Evolutionary conservation across 2,797 vertebrate species (phyloP).

Genomic region (Pseudomugil tenellus): DNA sequence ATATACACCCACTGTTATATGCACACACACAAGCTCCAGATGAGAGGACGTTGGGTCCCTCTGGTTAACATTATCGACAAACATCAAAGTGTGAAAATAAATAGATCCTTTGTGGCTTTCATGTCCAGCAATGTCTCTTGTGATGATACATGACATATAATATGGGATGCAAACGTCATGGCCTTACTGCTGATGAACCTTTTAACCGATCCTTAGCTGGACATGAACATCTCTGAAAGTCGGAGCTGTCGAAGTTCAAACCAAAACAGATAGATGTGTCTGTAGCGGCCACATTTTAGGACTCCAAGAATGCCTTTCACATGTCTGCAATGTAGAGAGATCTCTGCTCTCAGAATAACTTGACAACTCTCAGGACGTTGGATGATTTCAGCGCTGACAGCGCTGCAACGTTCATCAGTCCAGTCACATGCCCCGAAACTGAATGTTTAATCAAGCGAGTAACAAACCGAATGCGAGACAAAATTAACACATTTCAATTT

Average conservation of each 20-base stretch:
- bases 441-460: conserved; percentile 6
- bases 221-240: too few relatives aligned
- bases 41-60: conserved; percentile 6
- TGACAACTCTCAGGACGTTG: conserved; percentile 14
- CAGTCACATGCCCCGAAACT: conserved; percentile 2
- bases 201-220: too few relatives aligned
- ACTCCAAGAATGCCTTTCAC: conserved; percentile 17
- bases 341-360: conserved; percentile 29
- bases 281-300: conserved; percentile 15
- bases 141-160: conserved; percentile 13
- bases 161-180: not conserved
- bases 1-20: not conserved
- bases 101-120: conserved; percentile 19
- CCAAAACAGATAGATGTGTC: conserved; percentile 15
- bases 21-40: conserved; percentile 1
- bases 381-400: conserved; percentile 1
- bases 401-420: not conserved
- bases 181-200: not conserved
- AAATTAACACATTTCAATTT: not conserved
- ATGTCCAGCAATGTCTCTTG: conserved; percentile 14
- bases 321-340: conserved; percentile 44
- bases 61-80: not conserved
- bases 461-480: not conserved
- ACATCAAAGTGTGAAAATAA: conserved; percentile 5
- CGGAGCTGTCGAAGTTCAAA: conserved; percentile 10